Percentiles rank a stretch among this genome's conserved stretches.
Evolutionary conservation across 2,797 vertebrate species (phyloP).

Genomic region (Otolemur crassicaudatus): DNA sequence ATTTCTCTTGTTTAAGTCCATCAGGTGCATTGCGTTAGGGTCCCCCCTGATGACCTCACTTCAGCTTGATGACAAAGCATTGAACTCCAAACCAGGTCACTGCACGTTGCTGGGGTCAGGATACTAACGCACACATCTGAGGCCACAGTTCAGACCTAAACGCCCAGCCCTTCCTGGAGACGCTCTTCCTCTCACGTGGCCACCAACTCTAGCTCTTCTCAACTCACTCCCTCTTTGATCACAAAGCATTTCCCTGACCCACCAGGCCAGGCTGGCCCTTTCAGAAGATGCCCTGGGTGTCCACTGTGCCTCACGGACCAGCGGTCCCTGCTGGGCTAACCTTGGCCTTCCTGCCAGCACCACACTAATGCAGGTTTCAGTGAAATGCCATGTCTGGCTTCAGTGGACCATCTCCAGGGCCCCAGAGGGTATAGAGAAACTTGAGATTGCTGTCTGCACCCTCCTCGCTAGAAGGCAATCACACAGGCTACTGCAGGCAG

Average conservation of each 20-base stretch:
- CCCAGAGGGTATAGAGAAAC: neutral
- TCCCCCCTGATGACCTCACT: neutral
- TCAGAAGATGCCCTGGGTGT: neutral
- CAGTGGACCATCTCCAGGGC: neutral
- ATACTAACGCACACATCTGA: neutral
- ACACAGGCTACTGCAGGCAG: neutral
- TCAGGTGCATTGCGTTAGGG: neutral
- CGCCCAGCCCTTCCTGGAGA: neutral
- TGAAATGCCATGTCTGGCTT: neutral
- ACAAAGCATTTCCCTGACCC: neutral
- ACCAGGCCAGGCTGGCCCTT: too few species aligned
- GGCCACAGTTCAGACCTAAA: neutral
- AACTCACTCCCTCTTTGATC: neutral
- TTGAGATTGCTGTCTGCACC: neutral
- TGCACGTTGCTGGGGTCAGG: neutral
- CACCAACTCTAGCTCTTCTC: neutral
- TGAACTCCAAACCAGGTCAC: neutral
- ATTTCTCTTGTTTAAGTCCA: neutral
- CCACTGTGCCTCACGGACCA: neutral
- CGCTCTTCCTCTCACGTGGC: accelerated
- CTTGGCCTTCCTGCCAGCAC: accelerated
- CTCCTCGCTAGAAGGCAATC: slow-evolving; percentile 37
- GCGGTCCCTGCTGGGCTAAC: neutral
- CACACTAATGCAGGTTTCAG: accelerated
- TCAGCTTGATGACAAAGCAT: neutral